Conservation (phyloP, 2,113 vertebrate species). For the Myocastor coypus region DNA sequence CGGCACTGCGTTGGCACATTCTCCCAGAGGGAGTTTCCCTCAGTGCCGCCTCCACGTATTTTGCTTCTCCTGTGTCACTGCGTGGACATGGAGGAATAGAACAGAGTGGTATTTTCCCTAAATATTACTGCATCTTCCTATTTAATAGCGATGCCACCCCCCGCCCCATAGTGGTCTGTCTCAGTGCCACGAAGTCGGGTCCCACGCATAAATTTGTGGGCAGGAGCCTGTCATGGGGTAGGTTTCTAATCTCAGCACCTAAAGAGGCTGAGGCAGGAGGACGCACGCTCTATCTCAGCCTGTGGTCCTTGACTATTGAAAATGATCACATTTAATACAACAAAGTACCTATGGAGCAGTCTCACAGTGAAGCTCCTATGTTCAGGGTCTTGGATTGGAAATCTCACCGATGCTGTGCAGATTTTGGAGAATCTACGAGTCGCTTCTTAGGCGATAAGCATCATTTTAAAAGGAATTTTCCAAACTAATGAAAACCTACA, state of each 20-base stretch:
- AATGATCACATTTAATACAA: background rate
- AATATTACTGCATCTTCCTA: background rate
- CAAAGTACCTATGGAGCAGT: background rate
- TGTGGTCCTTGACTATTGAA: background rate
- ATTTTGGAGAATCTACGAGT: too few relatives aligned
- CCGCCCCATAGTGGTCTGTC: fast-evolving
- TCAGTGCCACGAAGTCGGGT: too few relatives aligned
- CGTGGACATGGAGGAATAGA: background rate
- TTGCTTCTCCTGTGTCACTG: background rate
- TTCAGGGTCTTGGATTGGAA: too few relatives aligned
- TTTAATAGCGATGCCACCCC: background rate
- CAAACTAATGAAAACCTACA: background rate
- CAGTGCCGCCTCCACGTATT: background rate
- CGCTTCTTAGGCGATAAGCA: too few relatives aligned
- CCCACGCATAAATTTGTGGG: too few relatives aligned
- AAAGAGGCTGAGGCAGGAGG: background rate
- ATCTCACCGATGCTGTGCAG: too few relatives aligned
- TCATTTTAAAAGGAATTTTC: too few relatives aligned
- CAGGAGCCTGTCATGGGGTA: fast-evolving
- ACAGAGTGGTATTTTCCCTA: background rate
- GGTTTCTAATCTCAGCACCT: background rate
- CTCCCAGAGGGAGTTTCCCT: background rate
- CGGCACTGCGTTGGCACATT: background rate
- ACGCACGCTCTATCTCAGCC: background rate
- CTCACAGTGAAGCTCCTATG: background rate